phyloP scores from a whole-genome alignment of 2,797 vertebrate genomes.

The Morelia viridis region DNA sequence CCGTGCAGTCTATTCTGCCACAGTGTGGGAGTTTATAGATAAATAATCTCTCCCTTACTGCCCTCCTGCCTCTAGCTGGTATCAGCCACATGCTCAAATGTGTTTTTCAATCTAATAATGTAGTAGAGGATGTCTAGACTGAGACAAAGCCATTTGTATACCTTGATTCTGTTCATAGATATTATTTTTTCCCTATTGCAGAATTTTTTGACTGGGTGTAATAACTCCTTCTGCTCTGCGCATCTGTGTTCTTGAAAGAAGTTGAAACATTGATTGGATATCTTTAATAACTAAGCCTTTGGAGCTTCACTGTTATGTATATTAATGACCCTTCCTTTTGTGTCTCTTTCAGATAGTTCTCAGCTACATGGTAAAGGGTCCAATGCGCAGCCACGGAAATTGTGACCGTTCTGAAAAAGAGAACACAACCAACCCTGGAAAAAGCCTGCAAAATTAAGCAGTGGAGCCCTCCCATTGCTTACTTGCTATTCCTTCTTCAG shows the following conservation, averaged over 20 bases:
- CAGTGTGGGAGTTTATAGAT: background rate
- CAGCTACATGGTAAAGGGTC: constrained; percentile 78
- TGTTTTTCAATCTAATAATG: background rate
- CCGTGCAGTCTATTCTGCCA: background rate
- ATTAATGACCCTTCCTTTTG: constrained; percentile 42
- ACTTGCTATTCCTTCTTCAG: constrained; percentile 20
- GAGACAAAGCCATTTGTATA: too few species aligned
- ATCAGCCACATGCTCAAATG: background rate
- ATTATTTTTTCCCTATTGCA: background rate
- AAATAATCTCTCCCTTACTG: background rate
- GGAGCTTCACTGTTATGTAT: background rate
- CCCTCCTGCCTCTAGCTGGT: background rate
- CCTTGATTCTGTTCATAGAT: background rate
- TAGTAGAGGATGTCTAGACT: background rate
- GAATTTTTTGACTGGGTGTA: background rate
- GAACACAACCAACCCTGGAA: constrained; percentile 34
- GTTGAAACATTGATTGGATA: background rate
- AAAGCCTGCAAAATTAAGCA: constrained; percentile 40
- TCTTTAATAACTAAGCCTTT: background rate
- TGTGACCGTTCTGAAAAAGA: constrained; percentile 68
- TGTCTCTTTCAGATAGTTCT: constrained; percentile 73
- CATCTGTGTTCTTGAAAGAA: background rate
- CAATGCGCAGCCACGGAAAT: constrained; percentile 72
- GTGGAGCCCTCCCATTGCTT: constrained; percentile 30
- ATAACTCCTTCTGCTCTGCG: background rate